Percentiles rank a stretch among this genome's conserved stretches.
Conservation (phyloP, 2,888 invertebrate species). For the Bombyx huttoni region DNA sequence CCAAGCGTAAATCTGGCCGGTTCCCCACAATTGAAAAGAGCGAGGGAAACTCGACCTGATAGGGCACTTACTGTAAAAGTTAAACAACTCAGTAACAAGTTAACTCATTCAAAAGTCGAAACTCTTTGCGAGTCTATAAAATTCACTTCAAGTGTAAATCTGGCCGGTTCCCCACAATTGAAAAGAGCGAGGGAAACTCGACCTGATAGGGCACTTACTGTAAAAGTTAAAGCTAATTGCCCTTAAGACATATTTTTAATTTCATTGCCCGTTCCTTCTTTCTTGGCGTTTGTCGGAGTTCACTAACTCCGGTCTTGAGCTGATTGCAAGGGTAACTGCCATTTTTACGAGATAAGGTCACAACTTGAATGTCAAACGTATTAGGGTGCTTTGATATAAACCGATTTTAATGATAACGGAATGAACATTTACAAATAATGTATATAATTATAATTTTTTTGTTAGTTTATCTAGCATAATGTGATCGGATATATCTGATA, state of each 20-base stretch:
- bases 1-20: constrained; percentile 46
- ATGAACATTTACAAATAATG: too few relatives aligned
- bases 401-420: too few relatives aligned
- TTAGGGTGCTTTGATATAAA: constrained; percentile 30
- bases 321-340: constrained; percentile 62
- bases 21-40: constrained; percentile 69
- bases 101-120: constrained; percentile 50
- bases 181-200: constrained; percentile 56
- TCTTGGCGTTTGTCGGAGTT: constrained; percentile 62
- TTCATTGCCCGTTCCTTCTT: constrained; percentile 70
- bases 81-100: constrained; percentile 16
- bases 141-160: constrained; percentile 56
- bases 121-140: constrained; percentile 63
- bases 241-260: constrained; percentile 75
- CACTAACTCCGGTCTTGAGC: constrained; percentile 43
- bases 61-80: constrained; percentile 71
- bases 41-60: constrained; percentile 51
- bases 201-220: constrained; percentile 68
- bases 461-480: too few relatives aligned
- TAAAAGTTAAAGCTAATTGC: constrained; percentile 74
- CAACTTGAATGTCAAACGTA: constrained; percentile 64
- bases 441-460: too few relatives aligned
- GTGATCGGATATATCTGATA: too few relatives aligned
- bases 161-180: constrained; percentile 64
- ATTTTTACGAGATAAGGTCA: constrained; percentile 69